These are phyloP conservation scores for Eugnorisma glareosa DNA, from an alignment of 2,888 invertebrate genomes.

Conservation along the genomic window DNA sequence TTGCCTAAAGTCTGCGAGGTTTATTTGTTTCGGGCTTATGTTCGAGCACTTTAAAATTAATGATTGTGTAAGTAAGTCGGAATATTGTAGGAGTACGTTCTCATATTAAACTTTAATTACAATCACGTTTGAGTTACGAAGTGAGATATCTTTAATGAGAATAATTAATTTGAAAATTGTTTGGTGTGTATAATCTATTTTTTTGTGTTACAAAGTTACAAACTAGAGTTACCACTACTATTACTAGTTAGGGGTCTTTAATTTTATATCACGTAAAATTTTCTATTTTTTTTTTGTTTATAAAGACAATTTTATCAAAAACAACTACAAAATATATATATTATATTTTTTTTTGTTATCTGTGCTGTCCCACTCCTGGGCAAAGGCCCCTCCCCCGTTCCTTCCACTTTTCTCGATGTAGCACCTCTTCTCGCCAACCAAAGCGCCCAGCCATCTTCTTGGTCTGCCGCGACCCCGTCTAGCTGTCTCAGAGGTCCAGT, in stretches of 20 bases:
- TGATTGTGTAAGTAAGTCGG: constrained; percentile 39
- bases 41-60: constrained; percentile 48
- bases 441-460: too few species aligned
- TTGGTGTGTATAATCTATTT: constrained; percentile 7
- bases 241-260: background rate
- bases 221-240: too few species aligned
- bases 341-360: too few species aligned
- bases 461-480: too few species aligned
- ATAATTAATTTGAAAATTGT: constrained; percentile 24
- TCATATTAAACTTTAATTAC: constrained; percentile 42
- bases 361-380: too few species aligned
- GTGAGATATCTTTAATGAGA: constrained; percentile 27
- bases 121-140: constrained; percentile 38
- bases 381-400: too few species aligned
- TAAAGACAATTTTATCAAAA: too few species aligned
- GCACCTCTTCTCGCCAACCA: too few species aligned
- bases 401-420: too few species aligned
- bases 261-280: background rate
- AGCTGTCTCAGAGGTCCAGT: too few species aligned
- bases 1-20: constrained; percentile 26
- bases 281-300: too few species aligned
- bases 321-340: too few species aligned
- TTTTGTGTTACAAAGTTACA: background rate
- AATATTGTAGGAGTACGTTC: constrained; percentile 21
- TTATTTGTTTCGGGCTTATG: constrained; percentile 37